Conservation (phyloP, 2,797 vertebrate genomes). For the Carapus acus region DNA sequence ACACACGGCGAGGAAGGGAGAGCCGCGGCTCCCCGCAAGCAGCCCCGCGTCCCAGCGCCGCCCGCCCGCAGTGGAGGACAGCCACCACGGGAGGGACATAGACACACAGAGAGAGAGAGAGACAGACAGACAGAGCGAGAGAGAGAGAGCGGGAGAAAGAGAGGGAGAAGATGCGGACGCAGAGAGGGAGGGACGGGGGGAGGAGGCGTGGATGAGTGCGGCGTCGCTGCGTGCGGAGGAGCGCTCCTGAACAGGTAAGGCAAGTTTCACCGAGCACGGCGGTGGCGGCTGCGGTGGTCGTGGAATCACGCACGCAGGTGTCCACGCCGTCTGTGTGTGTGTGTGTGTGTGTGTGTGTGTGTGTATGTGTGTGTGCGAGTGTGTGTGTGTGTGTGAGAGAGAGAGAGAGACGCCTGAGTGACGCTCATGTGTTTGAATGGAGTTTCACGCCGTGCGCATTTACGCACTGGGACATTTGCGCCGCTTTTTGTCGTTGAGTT, state of each 20-base stretch:
- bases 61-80: conserved; percentile 50
- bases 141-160: conserved; percentile 21
- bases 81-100: conserved; percentile 13
- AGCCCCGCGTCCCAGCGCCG: conserved; percentile 54
- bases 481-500: conserved; percentile 13
- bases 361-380: conserved; percentile 8
- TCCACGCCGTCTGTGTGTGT: conserved; percentile 3
- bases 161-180: conserved; percentile 8
- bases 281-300: too few species aligned
- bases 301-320: not conserved
- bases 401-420: too few species aligned
- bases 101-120: conserved; percentile 24
- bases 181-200: conserved; percentile 33
- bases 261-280: conserved; percentile 31
- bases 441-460: conserved; percentile 22
- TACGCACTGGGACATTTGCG: conserved; percentile 6
- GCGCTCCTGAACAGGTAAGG: conserved; percentile 54
- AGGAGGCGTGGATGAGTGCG: conserved; percentile 46
- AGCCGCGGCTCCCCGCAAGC: conserved; percentile 60
- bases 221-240: conserved; percentile 22
- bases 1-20: conserved; percentile 33
- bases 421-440: conserved; percentile 3
- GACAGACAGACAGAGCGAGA: conserved; percentile 49
- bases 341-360: conserved; percentile 6
- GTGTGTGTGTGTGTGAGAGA: conserved; percentile 2